These are phyloP conservation scores for Zaprionus taronus DNA, from an alignment of 1,140 invertebrate species.

Conservation along the genomic window DNA sequence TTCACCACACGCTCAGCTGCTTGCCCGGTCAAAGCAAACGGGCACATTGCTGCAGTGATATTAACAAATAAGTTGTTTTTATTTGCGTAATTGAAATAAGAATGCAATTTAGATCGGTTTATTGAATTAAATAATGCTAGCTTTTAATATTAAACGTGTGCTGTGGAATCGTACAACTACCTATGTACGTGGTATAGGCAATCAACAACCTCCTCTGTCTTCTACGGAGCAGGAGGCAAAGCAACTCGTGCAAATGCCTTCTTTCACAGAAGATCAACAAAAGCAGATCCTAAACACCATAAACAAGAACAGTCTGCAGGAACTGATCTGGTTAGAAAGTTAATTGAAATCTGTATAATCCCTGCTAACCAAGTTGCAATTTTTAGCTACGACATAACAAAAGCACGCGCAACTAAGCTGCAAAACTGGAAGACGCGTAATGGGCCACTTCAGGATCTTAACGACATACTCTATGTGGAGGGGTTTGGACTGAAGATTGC, in stretches of 20 bases:
- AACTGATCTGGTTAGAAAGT: conserved; percentile 52
- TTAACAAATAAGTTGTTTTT: conserved; percentile 9
- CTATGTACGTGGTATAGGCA: conserved; percentile 9
- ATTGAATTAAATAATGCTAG: conserved; percentile 38
- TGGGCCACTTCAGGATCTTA: conserved; percentile 55
- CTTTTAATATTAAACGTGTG: conserved; percentile 6
- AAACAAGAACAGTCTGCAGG: conserved; percentile 45
- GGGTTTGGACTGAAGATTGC: conserved; percentile 72
- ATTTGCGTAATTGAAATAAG: conserved; percentile 27
- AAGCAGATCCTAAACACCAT: conserved; percentile 52
- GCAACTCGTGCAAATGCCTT: conserved; percentile 32
- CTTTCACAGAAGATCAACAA: conserved; percentile 48
- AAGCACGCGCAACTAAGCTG: conserved; percentile 62
- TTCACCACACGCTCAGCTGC: conserved; percentile 19
- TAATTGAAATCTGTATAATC: not conserved
- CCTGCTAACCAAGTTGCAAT: not conserved
- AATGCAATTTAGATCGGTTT: not conserved
- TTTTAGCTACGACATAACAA: conserved; percentile 76
- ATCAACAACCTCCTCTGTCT: not conserved
- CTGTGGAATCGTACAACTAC: conserved; percentile 4
- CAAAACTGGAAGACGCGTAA: conserved; percentile 61
- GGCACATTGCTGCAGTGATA: conserved; percentile 24
- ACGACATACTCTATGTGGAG: conserved; percentile 71
- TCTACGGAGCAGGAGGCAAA: not conserved
- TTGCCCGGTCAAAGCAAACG: not conserved